Base-by-base conservation (phyloP, 1,140 invertebrate species). In the Coptotermes formosanus region DNA sequence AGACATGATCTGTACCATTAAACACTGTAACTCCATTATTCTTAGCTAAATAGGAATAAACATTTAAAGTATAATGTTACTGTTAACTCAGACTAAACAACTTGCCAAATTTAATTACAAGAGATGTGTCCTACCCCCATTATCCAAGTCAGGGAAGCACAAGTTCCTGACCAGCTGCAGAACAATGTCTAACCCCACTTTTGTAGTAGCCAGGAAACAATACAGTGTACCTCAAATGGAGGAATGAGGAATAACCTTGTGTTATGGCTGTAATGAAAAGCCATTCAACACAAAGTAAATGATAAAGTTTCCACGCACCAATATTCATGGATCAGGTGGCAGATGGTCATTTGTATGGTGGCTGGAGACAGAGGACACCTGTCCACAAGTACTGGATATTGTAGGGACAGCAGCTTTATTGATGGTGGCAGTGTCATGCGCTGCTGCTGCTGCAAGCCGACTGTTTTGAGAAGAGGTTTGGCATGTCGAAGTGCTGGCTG, bases 281-380 rank as follows among this genome's bases (percentile, higher is more conserved):
- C 14, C 4, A n/a, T 30, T 75, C 64, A 75, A 8, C 64, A 75
- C 64, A 30, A 14, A 8, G n/a, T 75, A 30, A 75, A 83, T n/a
- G 38, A 43, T 83, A 44, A 83, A n/a, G 82, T 43, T 25, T 32
- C 43, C 82, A 83, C 6, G 23, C 7, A 83, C 43, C 44, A 83
- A 11, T 83, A 83, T 83, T 83, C 82, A 83, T 83, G 44, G 82
- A 83, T 83, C 82, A 45, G 82, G 82, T 25, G 82, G 82, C 19
- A 32, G 82, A 30, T 32, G 82, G n/a, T 83, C 82, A 25, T 8
- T 52, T 25, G 82, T 83, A 38, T 83, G 82, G 43, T 43, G 82
- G 82, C 6, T 45, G 82, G 43, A 7, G 32, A 30, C 64, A 75
- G 64, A 25, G 25, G 64, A 75, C 7, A 75, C 64, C 9, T 75